Conservation (phyloP, 2,888 invertebrate species). For the Agrotis exclamationis region DNA sequence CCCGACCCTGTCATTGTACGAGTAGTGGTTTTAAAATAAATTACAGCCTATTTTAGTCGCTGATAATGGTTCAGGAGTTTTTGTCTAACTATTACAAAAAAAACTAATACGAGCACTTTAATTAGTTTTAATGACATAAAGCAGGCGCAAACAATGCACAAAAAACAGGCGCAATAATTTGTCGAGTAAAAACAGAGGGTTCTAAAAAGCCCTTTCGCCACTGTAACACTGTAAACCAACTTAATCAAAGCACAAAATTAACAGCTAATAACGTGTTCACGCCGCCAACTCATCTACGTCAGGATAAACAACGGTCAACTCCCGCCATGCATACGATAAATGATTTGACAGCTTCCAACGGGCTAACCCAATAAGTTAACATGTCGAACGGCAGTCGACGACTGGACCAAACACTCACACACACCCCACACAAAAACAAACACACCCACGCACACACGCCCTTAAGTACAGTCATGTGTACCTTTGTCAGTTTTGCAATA, state of each 20-base stretch:
- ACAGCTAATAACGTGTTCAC: conserved; percentile 42
- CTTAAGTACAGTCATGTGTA: conserved; percentile 2
- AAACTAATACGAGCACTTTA: too few species aligned
- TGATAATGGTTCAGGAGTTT: too few species aligned
- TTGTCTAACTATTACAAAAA: too few species aligned
- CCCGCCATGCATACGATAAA: conserved; percentile 45
- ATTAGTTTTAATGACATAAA: too few species aligned
- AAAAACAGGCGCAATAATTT: too few species aligned
- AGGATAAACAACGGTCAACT: conserved; percentile 37
- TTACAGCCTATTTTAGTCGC: too few species aligned
- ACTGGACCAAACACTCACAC: conserved; percentile 16
- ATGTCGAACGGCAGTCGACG: conserved; percentile 46
- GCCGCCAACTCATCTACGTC: conserved; percentile 30
- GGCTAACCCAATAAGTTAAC: conserved; percentile 56
- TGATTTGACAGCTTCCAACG: conserved; percentile 55
- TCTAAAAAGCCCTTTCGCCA: neutral
- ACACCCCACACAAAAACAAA: conserved; percentile 15
- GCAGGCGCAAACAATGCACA: too few species aligned
- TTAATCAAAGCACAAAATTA: conserved; percentile 16
- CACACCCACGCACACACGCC: neutral
- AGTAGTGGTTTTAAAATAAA: too few species aligned
- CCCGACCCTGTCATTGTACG: too few species aligned
- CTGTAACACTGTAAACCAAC: conserved; percentile 26
- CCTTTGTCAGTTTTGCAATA: neutral
- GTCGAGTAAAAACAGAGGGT: accelerated